A percentile compares a stretch with the other conserved stretches of the same genome.
phyloP scores from a whole-genome alignment of 1,140 invertebrate species.

The Onthophagus taurus region DNA sequence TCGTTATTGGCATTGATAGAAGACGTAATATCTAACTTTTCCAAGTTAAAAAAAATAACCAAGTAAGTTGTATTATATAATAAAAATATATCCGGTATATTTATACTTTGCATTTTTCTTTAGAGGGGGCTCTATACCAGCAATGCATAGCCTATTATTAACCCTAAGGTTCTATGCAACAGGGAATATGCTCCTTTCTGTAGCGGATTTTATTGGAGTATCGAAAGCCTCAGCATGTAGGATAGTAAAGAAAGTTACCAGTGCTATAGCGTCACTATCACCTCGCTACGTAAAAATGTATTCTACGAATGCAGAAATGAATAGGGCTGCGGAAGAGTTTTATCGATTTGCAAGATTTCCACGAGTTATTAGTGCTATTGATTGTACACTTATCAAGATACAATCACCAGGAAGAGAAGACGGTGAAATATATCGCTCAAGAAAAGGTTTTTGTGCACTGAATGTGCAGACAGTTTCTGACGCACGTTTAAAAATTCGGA shows the following conservation, averaged over 20 bases:
- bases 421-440: conserved; percentile 36
- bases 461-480: conserved; percentile 39
- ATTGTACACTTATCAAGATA: conserved; percentile 5
- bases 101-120: background rate
- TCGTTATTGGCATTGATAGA: background rate
- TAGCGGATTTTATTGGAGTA: conserved; percentile 9
- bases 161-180: background rate
- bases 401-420: conserved; percentile 11
- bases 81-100: background rate
- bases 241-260: background rate
- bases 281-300: background rate
- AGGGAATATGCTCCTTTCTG: background rate
- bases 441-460: conserved; percentile 36
- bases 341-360: background rate
- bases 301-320: background rate
- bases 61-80: background rate
- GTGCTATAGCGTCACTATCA: background rate
- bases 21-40: background rate
- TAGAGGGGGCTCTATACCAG: background rate
- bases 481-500: conserved; percentile 29
- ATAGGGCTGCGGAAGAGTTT: background rate
- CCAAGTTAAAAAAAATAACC: background rate
- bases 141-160: background rate
- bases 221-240: conserved; percentile 10
- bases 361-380: conserved; percentile 16